Evolutionary conservation across 2,797 vertebrate species (phyloP).

Genomic region (Microctenopoma stevenorrisi): DNA sequence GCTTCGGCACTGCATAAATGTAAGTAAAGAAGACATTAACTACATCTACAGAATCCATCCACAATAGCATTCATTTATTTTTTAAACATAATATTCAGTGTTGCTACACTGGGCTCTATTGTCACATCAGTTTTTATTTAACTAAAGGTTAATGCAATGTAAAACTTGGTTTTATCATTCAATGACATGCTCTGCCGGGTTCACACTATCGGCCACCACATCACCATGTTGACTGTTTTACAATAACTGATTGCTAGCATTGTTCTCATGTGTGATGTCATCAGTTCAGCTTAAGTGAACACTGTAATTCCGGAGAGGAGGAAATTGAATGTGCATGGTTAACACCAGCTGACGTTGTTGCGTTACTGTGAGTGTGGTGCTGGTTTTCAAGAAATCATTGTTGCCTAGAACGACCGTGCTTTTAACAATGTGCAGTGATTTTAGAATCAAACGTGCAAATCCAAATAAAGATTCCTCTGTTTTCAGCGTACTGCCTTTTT

Average conservation of each 20-base stretch:
- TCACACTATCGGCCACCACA: constrained; percentile 39
- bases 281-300: constrained; percentile 37
- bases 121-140: constrained; percentile 16
- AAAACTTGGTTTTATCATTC: constrained; percentile 38
- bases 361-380: constrained; percentile 21
- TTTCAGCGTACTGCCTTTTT: constrained; percentile 7
- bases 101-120: constrained; percentile 31
- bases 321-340: constrained; percentile 54
- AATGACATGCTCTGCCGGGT: constrained; percentile 12
- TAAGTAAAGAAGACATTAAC: constrained; percentile 15
- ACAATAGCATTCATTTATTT: constrained; percentile 22
- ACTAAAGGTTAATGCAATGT: constrained; percentile 22
- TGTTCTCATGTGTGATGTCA: constrained; percentile 32
- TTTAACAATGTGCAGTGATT: constrained; percentile 17
- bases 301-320: constrained; percentile 27
- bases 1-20: constrained; percentile 9
- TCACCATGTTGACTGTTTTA: constrained; percentile 13
- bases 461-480: not conserved
- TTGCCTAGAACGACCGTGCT: constrained; percentile 18
- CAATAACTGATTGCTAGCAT: constrained; percentile 21
- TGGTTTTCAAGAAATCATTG: constrained; percentile 19
- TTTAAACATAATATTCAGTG: constrained; percentile 11
- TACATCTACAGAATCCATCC: constrained; percentile 13
- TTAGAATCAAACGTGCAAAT: constrained; percentile 6
- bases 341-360: constrained; percentile 46